Base-by-base conservation (phyloP, 2,113 vertebrate species). In the Solea senegalensis region DNA sequence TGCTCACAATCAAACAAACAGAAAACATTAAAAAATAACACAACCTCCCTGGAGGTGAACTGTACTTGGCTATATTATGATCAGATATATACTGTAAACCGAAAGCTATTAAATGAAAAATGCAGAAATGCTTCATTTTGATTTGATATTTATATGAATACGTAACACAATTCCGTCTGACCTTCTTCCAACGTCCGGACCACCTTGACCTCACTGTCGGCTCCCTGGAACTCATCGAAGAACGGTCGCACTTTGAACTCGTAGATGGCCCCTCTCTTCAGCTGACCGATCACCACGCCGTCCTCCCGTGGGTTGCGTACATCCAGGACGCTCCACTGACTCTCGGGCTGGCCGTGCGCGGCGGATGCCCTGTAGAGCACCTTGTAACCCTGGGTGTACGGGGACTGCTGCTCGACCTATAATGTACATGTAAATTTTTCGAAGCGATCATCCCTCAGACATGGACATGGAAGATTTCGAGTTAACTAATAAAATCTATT, bases 191-290 rank as follows among this genome's bases (percentile, higher is more conserved):
- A 80, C 7, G 96, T 98, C 91, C 93, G 94, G 60, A 95, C 95
- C 83, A 95, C 95, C 81, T 96, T 96, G 65, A 97, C 95, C 91
- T 98, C 96, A 5, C 97, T 98, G 73, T 98, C 96, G 54, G 96
- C 93, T 85, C 97, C 97, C 90, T 98, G 97, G 92, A 98, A 98
- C 84, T 98, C 97, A 64, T 98, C 96, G 87, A 98, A 98, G 88
- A 98, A 98, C 27, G 97, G 96, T 0, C 96, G 94, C 74, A 96
- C 95, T 87, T 98, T 98, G 88, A 98, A 96, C 93, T 98, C 96
- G 0, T 98, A 98, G 85, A 94, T 96, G 76, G 95, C 93, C 9
- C 96, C 96, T 83, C 94, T 96, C 87, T 88, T 96, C 72, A 98
- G 94, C 79, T 96, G 95, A 0, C 95, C 80, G 66, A 98, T 94